Evolutionary conservation across 2,113 vertebrate genomes (phyloP), one percentile per base, ranked within the genome.

Genomic region (Sylvilagus bachmani): DNA sequence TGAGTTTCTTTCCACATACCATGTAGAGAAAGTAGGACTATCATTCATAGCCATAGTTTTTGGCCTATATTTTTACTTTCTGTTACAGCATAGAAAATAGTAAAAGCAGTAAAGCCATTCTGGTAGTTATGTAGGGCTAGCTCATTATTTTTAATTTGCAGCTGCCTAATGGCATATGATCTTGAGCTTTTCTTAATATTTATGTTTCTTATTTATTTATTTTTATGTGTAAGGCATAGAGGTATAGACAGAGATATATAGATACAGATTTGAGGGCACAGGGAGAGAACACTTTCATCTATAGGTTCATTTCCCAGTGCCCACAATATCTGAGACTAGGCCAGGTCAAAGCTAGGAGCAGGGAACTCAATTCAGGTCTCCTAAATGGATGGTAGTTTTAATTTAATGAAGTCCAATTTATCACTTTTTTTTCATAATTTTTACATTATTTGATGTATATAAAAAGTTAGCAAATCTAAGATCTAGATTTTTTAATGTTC

Each of bases 121-220:
- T 25, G 64, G 14, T 73, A 33, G 27, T 8, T 69, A 14, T 58
- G 10, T 19, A 14, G 55, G 53, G 10, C 36, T 67, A 77, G 13
- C 14, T 94, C 79, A 83, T n/a, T 67, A 8, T 44, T 80, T 75
- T 83, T 58, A 58, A 49, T 67, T 89, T 75, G 10, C 49, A 94
- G 9, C 69, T 61, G 27, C 7, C 12, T 74, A 33, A 17, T 73
- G 29, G 55, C 55, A 82, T 36, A 71, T 51, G 49, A 82, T 55
- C 29, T n/a, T 49, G 70, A 58, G 16, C 36, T 83, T 83, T n/a
- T 29, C 25, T 44, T 53, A 8, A 69, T 83, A 67, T 67, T 38
- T 58, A 44, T 44, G 7, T 58, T 58, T 17, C 14, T 58, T 58
- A 58, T 58, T 58, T 58, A 58, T 58, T 58, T 58, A 58, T 19